phyloP scores from a whole-genome alignment of 2,797 vertebrate genomes.

The Periophthalmus magnuspinnatus region DNA sequence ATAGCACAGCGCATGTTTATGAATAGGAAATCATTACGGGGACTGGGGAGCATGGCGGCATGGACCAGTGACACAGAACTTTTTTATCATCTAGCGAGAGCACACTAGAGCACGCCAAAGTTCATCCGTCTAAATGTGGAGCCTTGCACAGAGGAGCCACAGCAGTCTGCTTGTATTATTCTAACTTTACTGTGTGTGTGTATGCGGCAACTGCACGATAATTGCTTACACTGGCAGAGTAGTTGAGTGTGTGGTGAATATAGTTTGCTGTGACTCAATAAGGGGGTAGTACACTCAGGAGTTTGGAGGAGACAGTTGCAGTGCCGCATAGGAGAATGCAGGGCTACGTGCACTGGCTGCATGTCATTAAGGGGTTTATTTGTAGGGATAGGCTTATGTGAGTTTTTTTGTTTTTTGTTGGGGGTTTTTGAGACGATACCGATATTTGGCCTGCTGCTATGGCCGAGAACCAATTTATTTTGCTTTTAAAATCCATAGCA shows the following conservation, averaged over 20 bases:
- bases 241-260: background rate
- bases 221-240: slow-evolving; percentile 18
- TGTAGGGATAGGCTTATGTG: background rate
- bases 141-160: slow-evolving; percentile 16
- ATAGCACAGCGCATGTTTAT: slow-evolving; percentile 77
- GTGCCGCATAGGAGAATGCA: background rate
- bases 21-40: slow-evolving; percentile 78
- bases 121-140: slow-evolving; percentile 48
- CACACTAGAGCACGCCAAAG: slow-evolving; percentile 52
- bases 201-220: background rate
- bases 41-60: slow-evolving; percentile 72
- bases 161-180: slow-evolving; percentile 28
- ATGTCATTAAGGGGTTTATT: no score
- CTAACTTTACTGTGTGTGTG: slow-evolving; percentile 4
- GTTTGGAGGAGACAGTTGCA: background rate
- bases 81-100: slow-evolving; percentile 61
- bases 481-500: no score
- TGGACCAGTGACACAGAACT: slow-evolving; percentile 74
- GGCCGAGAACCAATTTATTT: no score
- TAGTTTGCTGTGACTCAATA: slow-evolving; percentile 5
- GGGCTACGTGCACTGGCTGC: background rate
- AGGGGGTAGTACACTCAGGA: background rate
- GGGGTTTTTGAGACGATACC: no score
- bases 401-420: no score
- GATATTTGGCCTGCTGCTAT: no score